Base-by-base conservation (phyloP, 1,140 invertebrate genomes). In the Drosophila takahashii region DNA sequence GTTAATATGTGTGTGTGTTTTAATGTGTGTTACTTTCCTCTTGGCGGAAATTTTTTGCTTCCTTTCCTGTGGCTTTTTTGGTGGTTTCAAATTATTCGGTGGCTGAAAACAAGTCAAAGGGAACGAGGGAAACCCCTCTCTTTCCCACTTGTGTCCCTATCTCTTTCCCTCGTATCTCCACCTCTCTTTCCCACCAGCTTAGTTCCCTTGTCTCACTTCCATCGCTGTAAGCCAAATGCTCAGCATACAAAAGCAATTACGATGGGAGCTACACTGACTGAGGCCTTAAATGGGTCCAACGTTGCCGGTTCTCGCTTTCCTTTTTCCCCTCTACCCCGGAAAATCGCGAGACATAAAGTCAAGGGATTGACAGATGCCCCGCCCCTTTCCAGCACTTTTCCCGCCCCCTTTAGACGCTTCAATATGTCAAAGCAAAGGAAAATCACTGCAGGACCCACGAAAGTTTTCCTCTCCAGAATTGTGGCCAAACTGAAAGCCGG, bases 171-270 rank as follows among this genome's bases (percentile, higher is more conserved):
- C 16, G 32, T 6, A 1, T 5, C n/a, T 13, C 48, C 27, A 13
- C 13, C 13, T 34, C 15, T 51, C 48, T n/a, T n/a, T 36, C 16
- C 27, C 13, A 1, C 15, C 36, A 39, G 62, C 47, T 75, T 73
- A 57, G 58, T 48, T 66, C 60, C 60, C 61, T 76, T 76, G 73
- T 76, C 52, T 65, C 69, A 13, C 37, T 47, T 52, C 58, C 39
- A 53, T 53, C 45, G 54, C 53, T 53, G 48, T 67, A 59, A 77
- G 71, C 61, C 74, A 75, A 75, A 37, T 53, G 69, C 69, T 75
- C 62, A 48, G 77, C 77, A 75, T 59, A 80, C 59, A 80, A 80
- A 80, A 80, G 77, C 77, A 80, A 80, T 80, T 80, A 79, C 71
- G 60, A 74, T 65, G 61, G 54, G 52, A 60, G 53, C 53, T 60